These are phyloP conservation scores for Seladonia tumulorum DNA, from an alignment of 2,888 invertebrate species.

Conservation along the genomic window DNA sequence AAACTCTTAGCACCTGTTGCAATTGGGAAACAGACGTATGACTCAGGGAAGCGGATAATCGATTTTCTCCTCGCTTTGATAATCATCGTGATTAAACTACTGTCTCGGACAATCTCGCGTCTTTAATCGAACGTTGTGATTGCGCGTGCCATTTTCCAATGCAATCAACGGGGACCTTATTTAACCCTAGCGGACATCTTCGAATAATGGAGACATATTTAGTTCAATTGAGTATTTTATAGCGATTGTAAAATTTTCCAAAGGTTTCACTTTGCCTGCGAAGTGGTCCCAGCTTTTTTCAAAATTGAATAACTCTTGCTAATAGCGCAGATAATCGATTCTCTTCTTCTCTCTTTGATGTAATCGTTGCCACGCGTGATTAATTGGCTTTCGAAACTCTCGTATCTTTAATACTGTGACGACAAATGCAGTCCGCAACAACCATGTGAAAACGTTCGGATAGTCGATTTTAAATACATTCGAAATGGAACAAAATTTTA, in stretches of 20 bases:
- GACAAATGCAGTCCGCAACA: not conserved
- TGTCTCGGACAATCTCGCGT: slow-evolving; percentile 46
- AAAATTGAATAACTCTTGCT: not conserved
- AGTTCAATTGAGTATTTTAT: not conserved
- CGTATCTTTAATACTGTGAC: not conserved
- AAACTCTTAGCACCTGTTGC: slow-evolving; percentile 1
- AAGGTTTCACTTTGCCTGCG: not conserved
- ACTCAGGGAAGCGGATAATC: slow-evolving; percentile 20
- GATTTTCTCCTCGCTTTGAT: slow-evolving; percentile 27
- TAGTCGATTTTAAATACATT: not conserved
- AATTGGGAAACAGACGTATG: not conserved
- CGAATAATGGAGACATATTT: not conserved
- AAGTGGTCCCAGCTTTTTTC: not conserved
- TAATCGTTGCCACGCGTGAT: not conserved
- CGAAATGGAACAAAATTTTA: not conserved
- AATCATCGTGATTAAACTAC: slow-evolving; percentile 48
- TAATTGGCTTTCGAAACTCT: not conserved
- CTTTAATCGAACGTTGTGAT: slow-evolving; percentile 4
- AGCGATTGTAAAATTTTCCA: not conserved
- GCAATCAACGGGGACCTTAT: not conserved
- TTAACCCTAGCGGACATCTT: not conserved
- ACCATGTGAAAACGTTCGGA: not conserved
- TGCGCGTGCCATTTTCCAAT: not conserved
- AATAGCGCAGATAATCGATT: not conserved
- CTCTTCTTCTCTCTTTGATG: not conserved